Percentiles rank a stretch among this genome's conserved stretches.
These are phyloP conservation scores for Ennomos quercinarius DNA, from an alignment of 2,888 invertebrate genomes.

Conservation along the genomic window DNA sequence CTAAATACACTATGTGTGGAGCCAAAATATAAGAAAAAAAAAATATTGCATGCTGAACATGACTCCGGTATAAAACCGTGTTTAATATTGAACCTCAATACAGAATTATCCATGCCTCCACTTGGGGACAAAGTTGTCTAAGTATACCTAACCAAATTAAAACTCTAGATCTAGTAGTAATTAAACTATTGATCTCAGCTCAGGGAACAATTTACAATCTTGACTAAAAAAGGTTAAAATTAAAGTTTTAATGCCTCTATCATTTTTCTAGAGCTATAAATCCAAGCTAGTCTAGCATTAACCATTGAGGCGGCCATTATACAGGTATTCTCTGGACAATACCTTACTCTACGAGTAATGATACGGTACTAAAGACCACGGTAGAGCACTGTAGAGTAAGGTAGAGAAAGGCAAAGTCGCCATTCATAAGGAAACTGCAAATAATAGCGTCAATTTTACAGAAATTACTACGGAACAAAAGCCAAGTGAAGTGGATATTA, in stretches of 20 bases:
- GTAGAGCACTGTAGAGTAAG: conserved; percentile 11
- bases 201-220: no score
- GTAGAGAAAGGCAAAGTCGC: conserved; percentile 5
- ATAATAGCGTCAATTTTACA: conserved; percentile 37
- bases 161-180: no score
- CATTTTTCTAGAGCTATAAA: conserved; percentile 44
- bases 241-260: not conserved
- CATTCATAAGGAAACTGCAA: conserved; percentile 31
- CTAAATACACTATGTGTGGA: no score
- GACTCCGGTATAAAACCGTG: no score
- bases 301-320: conserved; percentile 65
- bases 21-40: no score
- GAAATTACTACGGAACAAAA: conserved; percentile 40
- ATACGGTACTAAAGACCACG: conserved; percentile 7
- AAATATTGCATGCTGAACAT: no score
- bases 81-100: no score
- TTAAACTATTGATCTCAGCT: no score
- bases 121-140: no score
- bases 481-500: conserved; percentile 21
- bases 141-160: no score
- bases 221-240: no score
- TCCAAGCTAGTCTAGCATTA: conserved; percentile 25
- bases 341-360: conserved; percentile 40
- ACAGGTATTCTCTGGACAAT: conserved; percentile 65
- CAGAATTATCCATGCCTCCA: no score